Percentiles rank a stretch among this genome's conserved stretches.
phyloP scores from a whole-genome alignment of 1,140 invertebrate species.

The Mylabris phalerata region DNA sequence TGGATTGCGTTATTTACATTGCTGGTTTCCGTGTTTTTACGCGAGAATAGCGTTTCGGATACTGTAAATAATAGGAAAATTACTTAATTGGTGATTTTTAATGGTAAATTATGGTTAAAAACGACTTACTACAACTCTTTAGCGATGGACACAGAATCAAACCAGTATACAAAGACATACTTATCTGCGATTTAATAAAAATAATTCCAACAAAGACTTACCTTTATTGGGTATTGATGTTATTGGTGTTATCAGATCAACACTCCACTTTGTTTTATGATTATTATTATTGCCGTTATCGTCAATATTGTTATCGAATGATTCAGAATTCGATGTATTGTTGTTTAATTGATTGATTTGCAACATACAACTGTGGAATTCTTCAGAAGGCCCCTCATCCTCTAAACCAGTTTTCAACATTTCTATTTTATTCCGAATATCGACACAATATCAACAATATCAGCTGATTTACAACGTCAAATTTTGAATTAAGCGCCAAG shows the following conservation, averaged over 20 bases:
- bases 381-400: neutral
- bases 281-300: slow-evolving; percentile 19
- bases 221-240: slow-evolving; percentile 30
- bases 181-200: neutral
- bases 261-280: slow-evolving; percentile 27
- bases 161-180: slow-evolving; percentile 20
- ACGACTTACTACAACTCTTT: slow-evolving; percentile 14
- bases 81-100: neutral
- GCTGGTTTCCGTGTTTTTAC: slow-evolving; percentile 16
- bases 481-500: too few relatives aligned
- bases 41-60: slow-evolving; percentile 22
- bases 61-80: slow-evolving; percentile 17
- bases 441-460: too few relatives aligned
- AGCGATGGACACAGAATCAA: slow-evolving; percentile 19
- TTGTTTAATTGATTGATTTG: slow-evolving; percentile 25
- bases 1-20: slow-evolving; percentile 16
- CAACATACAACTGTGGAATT: slow-evolving; percentile 36
- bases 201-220: slow-evolving; percentile 8
- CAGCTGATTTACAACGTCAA: too few relatives aligned
- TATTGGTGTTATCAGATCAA: slow-evolving; percentile 29
- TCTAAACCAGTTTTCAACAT: too few relatives aligned
- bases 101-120: neutral
- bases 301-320: slow-evolving; percentile 5
- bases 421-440: too few relatives aligned
- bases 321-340: slow-evolving; percentile 8